A percentile compares a stretch with the other conserved stretches of the same genome.
These are phyloP conservation scores for Erithacus rubecula DNA, from an alignment of 2,797 vertebrate species.

Conservation along the genomic window DNA sequence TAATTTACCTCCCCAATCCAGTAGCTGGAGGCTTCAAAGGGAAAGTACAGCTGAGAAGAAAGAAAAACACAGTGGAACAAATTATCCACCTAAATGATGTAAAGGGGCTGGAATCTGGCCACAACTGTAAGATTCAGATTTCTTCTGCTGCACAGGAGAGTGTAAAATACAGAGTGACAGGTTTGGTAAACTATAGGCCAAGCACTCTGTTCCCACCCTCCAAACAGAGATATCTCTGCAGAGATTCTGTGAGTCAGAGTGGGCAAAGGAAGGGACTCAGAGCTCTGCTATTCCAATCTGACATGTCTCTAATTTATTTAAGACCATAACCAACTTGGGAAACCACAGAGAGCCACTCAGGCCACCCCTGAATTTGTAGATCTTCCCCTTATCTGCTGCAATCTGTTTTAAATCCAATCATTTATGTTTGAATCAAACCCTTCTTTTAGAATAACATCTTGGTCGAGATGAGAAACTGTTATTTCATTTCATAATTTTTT, in stretches of 20 bases:
- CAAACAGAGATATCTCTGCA: not conserved
- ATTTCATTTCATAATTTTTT: not conserved
- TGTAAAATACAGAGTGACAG: constrained; percentile 46
- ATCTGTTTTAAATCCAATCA: not conserved
- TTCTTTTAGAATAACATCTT: not conserved
- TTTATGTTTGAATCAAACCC: not conserved
- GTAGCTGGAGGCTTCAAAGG: constrained; percentile 61
- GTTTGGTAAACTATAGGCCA: constrained; percentile 2
- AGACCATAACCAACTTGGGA: not conserved
- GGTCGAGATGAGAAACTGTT: not conserved
- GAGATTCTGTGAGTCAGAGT: not conserved
- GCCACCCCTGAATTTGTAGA: not conserved
- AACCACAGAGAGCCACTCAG: not conserved
- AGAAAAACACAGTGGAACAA: constrained; percentile 49
- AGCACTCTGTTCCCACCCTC: not conserved
- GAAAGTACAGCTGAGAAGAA: constrained; percentile 46
- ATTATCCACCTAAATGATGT: constrained; percentile 58
- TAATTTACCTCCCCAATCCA: constrained; percentile 43
- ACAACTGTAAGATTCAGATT: not conserved
- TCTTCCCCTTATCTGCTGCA: not conserved
- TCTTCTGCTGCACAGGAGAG: not conserved
- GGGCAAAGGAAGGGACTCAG: constrained; percentile 17
- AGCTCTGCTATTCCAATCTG: not conserved
- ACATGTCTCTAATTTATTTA: constrained; percentile 17
- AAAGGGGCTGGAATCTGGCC: constrained; percentile 51